A percentile compares a stretch with the other conserved stretches of the same genome.
Conservation (phyloP, 1,140 invertebrate species). For the Papilio polyxenes region DNA sequence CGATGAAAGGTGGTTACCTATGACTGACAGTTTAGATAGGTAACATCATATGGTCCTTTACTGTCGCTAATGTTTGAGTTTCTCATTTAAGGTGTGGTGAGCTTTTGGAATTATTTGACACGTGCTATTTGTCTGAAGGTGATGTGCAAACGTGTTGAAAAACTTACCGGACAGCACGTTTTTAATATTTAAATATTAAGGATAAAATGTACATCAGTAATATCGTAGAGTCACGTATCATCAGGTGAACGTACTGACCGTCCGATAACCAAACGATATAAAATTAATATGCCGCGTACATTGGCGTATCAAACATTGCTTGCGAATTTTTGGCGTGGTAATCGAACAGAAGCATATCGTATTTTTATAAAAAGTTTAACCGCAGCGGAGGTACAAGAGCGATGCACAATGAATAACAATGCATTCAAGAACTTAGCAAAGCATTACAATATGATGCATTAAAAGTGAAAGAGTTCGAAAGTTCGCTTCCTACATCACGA, state of each 20-base stretch:
- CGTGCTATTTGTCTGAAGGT: conserved; percentile 11
- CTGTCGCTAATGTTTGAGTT: neutral
- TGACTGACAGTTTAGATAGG: neutral
- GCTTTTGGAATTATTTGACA: conserved; percentile 4
- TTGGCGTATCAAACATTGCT: neutral
- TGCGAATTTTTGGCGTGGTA: neutral
- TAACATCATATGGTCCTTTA: neutral
- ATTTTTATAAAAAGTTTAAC: neutral
- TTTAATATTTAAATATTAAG: neutral
- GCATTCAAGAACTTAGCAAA: conserved; percentile 31
- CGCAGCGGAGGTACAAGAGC: neutral
- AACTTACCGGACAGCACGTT: conserved; percentile 11
- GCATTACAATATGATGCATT: conserved; percentile 44
- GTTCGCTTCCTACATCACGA: conserved; percentile 64
- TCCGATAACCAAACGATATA: neutral
- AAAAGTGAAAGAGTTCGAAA: conserved; percentile 74
- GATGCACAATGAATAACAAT: conserved; percentile 38
- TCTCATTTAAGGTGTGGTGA: neutral
- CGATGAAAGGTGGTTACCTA: neutral
- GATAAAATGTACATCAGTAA: neutral
- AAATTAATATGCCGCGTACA: neutral
- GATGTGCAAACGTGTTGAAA: neutral
- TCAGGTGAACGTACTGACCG: conserved; percentile 3
- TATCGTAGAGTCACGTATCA: conserved; percentile 1
- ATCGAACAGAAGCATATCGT: neutral